Evolutionary conservation across 2,113 vertebrate genomes (phyloP), one percentile per base, ranked within the genome.

Genomic region (Sardina pilchardus): DNA sequence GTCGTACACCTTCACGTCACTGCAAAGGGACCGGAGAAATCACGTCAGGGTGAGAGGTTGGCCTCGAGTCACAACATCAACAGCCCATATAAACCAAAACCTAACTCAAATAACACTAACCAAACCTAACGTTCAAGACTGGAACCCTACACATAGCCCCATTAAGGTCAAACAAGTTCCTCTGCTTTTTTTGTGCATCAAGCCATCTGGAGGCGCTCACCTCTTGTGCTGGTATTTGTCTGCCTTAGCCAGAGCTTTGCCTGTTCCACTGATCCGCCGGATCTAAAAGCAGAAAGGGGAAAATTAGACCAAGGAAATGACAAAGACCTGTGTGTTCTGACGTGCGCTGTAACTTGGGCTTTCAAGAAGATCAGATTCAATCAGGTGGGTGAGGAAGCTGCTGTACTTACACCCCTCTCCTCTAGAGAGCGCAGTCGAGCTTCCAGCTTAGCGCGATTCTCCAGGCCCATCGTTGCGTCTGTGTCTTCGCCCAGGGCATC

Each of bases 161-260:
- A 6, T 47, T 47, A 47, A 47, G 3, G 12, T 53, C 50, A 2
- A 4, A 53, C 50, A 1, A 19, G 14, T 53, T 53, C 4, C 14
- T 19, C 4, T 4, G 50, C 16, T 53, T 19, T 53, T 14, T 53
- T 19, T 17, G 50, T 3, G 14, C 50, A 53, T 19, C 50, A 53
- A 53, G 14, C 12, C 14, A 43, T 24, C 26, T 59, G 26, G 34
- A 4, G 42, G 3, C 81, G 88, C 91, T 93, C 67, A 98, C 98
- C 98, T 99, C 94, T 97, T 99, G 90, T 99, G 97, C 84, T 97
- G 96, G 87, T 99, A 99, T 90, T 99, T 99, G 94, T 99, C 98
- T 80, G 96, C 89, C 92, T 93, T 96, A 53, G 98, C 97, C 93
- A 97, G 93, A 9, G 97, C 96, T 94, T 98, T 99, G 90, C 98